A percentile compares a stretch with the other conserved stretches of the same genome.
Conservation (phyloP, 2,888 invertebrate genomes). For the Tipula vernalis region DNA sequence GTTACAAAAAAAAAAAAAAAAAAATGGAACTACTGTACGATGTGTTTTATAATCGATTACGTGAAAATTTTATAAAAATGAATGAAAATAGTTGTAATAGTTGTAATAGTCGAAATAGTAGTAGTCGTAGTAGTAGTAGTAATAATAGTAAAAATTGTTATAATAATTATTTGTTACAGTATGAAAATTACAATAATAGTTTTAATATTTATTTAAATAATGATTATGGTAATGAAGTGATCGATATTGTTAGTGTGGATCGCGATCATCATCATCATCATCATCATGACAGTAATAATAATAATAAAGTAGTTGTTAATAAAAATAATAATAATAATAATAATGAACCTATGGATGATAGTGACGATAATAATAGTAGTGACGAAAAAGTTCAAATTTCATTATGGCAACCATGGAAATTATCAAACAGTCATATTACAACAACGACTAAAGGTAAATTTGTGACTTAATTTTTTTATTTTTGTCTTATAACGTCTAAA, state of each 20-base stretch:
- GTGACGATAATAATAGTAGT: background rate
- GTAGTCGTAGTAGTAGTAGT: background rate
- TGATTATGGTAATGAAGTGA: background rate
- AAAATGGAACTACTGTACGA: background rate
- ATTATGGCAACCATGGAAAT: background rate
- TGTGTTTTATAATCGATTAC: background rate
- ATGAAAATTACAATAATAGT: background rate
- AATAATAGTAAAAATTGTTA: background rate
- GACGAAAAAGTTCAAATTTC: background rate
- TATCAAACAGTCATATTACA: background rate
- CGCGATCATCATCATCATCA: background rate
- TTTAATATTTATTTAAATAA: background rate
- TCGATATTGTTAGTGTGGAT: background rate
- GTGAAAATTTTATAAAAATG: slow-evolving; percentile 4
- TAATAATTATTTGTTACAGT: background rate
- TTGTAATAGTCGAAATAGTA: background rate
- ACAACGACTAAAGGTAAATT: background rate
- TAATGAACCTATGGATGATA: background rate
- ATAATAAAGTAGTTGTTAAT: background rate
- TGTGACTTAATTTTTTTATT: background rate
- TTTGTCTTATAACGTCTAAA: background rate
- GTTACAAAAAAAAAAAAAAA: background rate
- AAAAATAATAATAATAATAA: background rate
- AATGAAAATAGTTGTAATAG: background rate
- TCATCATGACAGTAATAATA: background rate